Percentiles rank a stretch among this genome's conserved stretches.
Conservation (phyloP, 2,113 vertebrate genomes). For the Phalacrocorax aristotelis region DNA sequence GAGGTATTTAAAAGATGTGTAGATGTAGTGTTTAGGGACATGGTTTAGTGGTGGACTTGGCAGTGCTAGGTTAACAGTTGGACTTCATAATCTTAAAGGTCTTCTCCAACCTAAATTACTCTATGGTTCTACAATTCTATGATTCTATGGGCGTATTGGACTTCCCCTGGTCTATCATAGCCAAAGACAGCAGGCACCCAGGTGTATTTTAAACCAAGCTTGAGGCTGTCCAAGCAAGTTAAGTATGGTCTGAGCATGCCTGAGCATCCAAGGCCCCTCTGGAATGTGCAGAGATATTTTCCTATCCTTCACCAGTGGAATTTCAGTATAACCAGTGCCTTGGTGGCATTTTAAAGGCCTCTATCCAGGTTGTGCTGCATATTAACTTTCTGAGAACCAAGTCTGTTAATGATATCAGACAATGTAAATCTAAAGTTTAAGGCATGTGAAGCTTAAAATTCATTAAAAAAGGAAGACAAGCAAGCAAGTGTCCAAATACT, state of each 20-base stretch:
- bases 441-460: background rate
- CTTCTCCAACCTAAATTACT: no score
- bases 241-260: background rate
- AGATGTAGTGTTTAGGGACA: no score
- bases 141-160: no score
- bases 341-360: background rate
- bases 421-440: background rate
- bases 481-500: background rate
- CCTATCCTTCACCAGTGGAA: rapidly evolving
- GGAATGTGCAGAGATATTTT: background rate
- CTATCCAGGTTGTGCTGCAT: background rate
- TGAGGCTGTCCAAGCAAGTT: background rate
- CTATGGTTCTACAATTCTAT: no score
- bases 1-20: no score
- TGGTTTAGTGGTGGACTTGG: no score
- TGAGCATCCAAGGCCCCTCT: background rate
- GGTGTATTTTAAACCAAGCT: background rate
- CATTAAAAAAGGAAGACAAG: background rate
- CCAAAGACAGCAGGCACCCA: background rate
- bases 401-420: background rate
- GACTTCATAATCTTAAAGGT: no score
- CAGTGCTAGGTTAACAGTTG: no score
- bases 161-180: background rate
- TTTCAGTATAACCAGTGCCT: background rate
- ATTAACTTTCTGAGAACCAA: background rate